Evolutionary conservation across 1,140 invertebrate genomes (phyloP), one percentile per base, ranked within the genome.

Genomic region (Procambarus clarkii): DNA sequence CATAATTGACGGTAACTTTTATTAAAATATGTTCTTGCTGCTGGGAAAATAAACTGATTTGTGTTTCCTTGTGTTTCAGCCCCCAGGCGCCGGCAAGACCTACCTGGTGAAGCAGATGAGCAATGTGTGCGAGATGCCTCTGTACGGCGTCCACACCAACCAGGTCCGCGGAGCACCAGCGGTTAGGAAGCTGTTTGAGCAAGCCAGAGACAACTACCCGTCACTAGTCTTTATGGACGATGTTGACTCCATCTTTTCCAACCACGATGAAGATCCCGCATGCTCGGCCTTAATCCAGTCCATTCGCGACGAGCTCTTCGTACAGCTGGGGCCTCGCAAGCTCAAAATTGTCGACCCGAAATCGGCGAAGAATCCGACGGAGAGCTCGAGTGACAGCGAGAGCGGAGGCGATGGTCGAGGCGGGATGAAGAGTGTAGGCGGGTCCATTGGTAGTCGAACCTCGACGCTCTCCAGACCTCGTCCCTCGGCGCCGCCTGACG

Each of bases 31-130:
- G 34, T 1, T 34, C 34, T 34, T 34, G 34, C 34, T 34, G 34
- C 34, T 77, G 34, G 21, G n/a, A 11, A 15, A 13, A 15, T 44
- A 77, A 77, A 44, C 5, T 44, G 15, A 44, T 24, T 44, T 21
- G 18, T 64, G 4, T 21, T 21, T 64, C 18, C 18, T 64, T 64
- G 7, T 24, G 7, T 76, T 80, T 11, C 91, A 93, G 92, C 92
- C 92, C 46, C 92, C 92, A n/a, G 92, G 92, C n/a, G 91, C 91
- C 7, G 92, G 92, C 3, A 93, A 93, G 91, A 93, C 92, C 21
- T 93, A 92, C 80, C 88, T 93, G 79, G 92, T 93, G 91, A 93
- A 93, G 48, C 92, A 93, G 85, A 93, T 93, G 92, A 91, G 91
- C 84, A 93, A 92, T 79, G 92, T 93, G 69, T 93, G 92, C 60